Conservation (phyloP, 2,888 invertebrate genomes). For the Ophonus ardosiacus region DNA sequence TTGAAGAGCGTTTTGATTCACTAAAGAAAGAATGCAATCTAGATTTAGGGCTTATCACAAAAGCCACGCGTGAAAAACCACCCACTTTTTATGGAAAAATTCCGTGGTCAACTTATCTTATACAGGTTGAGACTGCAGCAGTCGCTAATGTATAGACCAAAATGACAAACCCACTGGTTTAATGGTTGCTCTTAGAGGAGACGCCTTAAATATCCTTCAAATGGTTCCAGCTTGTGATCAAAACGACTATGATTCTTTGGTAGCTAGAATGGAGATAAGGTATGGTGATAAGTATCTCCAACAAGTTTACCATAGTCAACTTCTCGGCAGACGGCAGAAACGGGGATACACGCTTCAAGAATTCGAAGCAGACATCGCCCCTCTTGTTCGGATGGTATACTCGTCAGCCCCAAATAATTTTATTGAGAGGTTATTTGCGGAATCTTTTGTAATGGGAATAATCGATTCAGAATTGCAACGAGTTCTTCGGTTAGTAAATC, state of each 20-base stretch:
- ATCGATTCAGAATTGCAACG: not conserved
- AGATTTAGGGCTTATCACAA: not conserved
- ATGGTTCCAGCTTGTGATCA: not conserved
- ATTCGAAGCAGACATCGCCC: not conserved
- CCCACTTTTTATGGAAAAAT: not conserved
- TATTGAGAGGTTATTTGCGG: not conserved
- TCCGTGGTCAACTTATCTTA: not conserved
- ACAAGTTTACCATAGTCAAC: too few species aligned
- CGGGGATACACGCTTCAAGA: not conserved
- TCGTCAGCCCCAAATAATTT: not conserved
- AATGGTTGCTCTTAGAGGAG: not conserved
- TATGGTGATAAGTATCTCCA: not conserved
- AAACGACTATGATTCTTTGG: not conserved
- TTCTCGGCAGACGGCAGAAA: slow-evolving; percentile 1
- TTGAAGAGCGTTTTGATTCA: not conserved
- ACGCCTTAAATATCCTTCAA: slow-evolving; percentile 2
- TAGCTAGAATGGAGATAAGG: not conserved
- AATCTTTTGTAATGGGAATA: not conserved
- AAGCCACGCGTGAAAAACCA: not conserved
- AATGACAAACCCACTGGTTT: not conserved
- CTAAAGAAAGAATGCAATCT: not conserved
- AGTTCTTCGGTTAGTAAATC: not conserved
- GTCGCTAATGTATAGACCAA: slow-evolving; percentile 10
- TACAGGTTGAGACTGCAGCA: not conserved
- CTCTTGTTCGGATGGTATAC: not conserved